phyloP scores from a whole-genome alignment of 2,888 invertebrate species.

The Noctua comes region DNA sequence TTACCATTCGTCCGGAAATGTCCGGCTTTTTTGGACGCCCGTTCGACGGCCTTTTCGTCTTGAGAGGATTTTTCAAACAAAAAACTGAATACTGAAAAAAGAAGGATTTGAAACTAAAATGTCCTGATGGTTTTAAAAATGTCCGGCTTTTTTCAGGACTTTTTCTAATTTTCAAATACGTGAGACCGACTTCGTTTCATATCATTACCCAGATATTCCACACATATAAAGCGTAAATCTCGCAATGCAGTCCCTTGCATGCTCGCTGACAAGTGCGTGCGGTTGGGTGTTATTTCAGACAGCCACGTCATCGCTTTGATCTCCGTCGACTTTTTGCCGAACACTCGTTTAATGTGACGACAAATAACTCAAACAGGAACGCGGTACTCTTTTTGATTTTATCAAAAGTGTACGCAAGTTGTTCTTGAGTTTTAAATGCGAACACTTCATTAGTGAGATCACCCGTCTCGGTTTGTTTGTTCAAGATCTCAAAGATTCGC shows the following conservation, averaged over 20 bases:
- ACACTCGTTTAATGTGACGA: slow-evolving; percentile 89
- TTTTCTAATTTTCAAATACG: too few relatives aligned
- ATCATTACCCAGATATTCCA: slow-evolving; percentile 36
- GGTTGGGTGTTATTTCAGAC: slow-evolving; percentile 85
- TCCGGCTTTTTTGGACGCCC: neutral
- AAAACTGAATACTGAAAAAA: neutral
- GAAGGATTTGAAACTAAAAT: neutral
- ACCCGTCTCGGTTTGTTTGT: slow-evolving; percentile 75
- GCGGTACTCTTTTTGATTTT: slow-evolving; percentile 85
- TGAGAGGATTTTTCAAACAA: neutral
- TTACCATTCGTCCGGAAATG: neutral
- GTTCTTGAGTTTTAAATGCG: slow-evolving; percentile 83
- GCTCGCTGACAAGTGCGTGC: slow-evolving; percentile 76
- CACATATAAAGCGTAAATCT: slow-evolving; percentile 59
- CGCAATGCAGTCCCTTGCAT: slow-evolving; percentile 58
- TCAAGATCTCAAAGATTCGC: slow-evolving; percentile 72
- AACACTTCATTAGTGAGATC: slow-evolving; percentile 88
- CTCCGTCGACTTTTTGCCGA: slow-evolving; percentile 85
- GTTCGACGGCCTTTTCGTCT: neutral
- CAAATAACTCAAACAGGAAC: slow-evolving; percentile 88
- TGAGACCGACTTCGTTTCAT: slow-evolving; percentile 17
- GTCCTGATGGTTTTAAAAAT: too few relatives aligned
- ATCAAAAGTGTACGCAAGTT: slow-evolving; percentile 80
- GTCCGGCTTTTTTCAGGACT: neutral
- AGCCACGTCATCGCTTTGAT: slow-evolving; percentile 87